These are phyloP conservation scores for Sorex maritimensis DNA, from an alignment of 2,797 vertebrate genomes.

Conservation along the genomic window DNA sequence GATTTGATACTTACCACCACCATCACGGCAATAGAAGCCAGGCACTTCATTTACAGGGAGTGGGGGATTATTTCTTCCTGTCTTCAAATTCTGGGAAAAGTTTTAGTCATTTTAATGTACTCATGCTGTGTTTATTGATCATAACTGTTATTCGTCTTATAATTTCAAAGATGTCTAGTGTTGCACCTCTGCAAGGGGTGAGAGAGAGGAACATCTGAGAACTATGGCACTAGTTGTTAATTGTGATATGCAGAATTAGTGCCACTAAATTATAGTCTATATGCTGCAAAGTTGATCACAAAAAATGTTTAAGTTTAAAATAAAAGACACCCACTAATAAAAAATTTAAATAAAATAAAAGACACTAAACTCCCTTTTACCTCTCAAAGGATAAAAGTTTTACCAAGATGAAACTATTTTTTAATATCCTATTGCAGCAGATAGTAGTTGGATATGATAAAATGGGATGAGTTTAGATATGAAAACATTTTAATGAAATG, in stretches of 20 bases:
- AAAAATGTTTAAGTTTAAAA: constrained; percentile 4
- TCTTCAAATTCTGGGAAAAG: constrained; percentile 37
- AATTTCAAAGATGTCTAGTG: not conserved
- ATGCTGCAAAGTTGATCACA: constrained; percentile 8
- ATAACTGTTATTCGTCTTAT: constrained; percentile 16
- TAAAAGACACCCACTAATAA: too few species aligned
- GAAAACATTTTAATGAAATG: constrained; percentile 59
- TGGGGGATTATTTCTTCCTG: not conserved
- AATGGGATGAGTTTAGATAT: constrained; percentile 26
- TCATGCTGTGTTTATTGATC: constrained; percentile 1
- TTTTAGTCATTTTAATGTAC: not conserved
- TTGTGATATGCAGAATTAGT: constrained; percentile 19
- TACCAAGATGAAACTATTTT: not conserved
- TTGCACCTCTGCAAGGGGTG: not conserved
- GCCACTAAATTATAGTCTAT: not conserved
- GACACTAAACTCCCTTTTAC: not conserved
- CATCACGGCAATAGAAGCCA: too few species aligned
- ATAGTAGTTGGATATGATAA: constrained; percentile 45
- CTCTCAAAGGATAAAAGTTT: not conserved
- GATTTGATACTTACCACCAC: too few species aligned
- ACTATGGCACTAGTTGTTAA: not conserved
- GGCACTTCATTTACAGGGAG: too few species aligned
- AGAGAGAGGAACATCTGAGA: not conserved
- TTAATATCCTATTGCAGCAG: not conserved
- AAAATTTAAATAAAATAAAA: not conserved